Evolutionary conservation across 2,888 invertebrate species (phyloP).

Genomic region (Chrysolina americana): DNA sequence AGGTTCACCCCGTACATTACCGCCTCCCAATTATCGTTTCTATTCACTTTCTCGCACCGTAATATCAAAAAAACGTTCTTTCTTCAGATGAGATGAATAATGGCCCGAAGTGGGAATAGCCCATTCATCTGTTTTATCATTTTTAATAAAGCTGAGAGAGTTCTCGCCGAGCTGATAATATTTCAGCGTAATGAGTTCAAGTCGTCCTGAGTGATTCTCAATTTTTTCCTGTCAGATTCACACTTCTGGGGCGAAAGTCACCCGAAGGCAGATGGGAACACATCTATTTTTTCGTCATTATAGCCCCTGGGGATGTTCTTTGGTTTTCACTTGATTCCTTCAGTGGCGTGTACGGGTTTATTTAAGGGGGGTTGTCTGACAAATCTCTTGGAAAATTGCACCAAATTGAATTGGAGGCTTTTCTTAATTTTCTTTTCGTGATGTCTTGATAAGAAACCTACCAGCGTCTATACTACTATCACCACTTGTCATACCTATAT

Average conservation of each 20-base stretch:
- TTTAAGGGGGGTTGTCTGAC: background rate
- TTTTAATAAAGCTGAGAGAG: slow-evolving; percentile 48
- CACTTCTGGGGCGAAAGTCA: slow-evolving; percentile 44
- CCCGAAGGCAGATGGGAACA: slow-evolving; percentile 44
- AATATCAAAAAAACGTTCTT: background rate
- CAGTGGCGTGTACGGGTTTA: background rate
- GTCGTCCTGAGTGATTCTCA: slow-evolving; percentile 51
- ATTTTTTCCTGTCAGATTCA: slow-evolving; percentile 52
- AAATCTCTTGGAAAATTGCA: too few species aligned
- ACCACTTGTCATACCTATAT: too few species aligned
- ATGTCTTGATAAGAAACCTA: too few species aligned
- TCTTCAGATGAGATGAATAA: background rate
- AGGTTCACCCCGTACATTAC: background rate
- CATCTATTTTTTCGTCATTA: slow-evolving; percentile 53
- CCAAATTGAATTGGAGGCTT: too few species aligned
- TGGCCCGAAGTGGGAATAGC: slow-evolving; percentile 24
- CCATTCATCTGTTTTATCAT: slow-evolving; percentile 50
- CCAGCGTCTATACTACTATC: too few species aligned
- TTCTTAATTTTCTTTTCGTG: too few species aligned
- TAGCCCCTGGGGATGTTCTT: slow-evolving; percentile 38
- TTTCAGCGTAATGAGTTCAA: slow-evolving; percentile 51
- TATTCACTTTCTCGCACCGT: background rate
- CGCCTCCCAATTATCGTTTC: too few species aligned
- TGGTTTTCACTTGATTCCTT: slow-evolving; percentile 30
- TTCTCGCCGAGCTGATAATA: slow-evolving; percentile 41